phyloP scores from a whole-genome alignment of 1,140 invertebrate species.

The Papilio xuthus region DNA sequence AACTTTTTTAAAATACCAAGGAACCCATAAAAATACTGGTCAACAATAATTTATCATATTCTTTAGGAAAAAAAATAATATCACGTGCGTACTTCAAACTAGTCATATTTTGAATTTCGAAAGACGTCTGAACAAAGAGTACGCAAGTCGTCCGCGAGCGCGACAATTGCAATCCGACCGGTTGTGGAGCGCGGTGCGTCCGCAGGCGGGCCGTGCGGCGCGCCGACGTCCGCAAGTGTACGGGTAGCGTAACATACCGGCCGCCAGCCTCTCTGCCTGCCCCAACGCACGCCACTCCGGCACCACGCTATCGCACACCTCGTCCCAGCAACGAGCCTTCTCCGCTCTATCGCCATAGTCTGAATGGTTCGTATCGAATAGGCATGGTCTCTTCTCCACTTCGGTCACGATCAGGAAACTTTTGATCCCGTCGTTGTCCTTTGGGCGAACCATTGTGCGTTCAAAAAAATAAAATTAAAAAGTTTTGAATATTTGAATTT shows the following conservation, averaged over 20 bases:
- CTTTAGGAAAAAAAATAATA: conserved; percentile 47
- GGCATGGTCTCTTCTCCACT: conserved; percentile 69
- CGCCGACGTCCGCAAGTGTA: conserved; percentile 54
- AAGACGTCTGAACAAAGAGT: conserved; percentile 73
- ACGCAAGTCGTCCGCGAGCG: conserved; percentile 66
- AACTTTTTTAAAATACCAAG: conserved; percentile 5
- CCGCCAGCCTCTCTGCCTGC: conserved; percentile 63
- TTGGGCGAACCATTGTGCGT: conserved; percentile 66
- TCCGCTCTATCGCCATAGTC: conserved; percentile 71
- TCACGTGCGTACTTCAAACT: conserved; percentile 63
- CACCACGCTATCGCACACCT: conserved; percentile 70
- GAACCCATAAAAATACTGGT: background rate
- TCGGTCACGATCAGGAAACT: conserved; percentile 68
- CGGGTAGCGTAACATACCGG: conserved; percentile 65
- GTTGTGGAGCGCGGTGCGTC: conserved; percentile 46
- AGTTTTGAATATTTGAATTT: conserved; percentile 48
- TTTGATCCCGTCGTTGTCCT: conserved; percentile 70
- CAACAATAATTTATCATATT: background rate
- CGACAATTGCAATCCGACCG: conserved; percentile 65
- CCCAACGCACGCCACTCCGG: conserved; percentile 65
- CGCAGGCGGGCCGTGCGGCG: conserved; percentile 49
- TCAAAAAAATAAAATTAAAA: conserved; percentile 46
- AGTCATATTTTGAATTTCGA: conserved; percentile 73
- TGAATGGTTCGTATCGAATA: conserved; percentile 71
- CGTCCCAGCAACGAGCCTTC: conserved; percentile 73